These are phyloP conservation scores for human (Homo sapiens) DNA, from an alignment of 2,113 vertebrate genomes.

Conservation along the genomic window DNA sequence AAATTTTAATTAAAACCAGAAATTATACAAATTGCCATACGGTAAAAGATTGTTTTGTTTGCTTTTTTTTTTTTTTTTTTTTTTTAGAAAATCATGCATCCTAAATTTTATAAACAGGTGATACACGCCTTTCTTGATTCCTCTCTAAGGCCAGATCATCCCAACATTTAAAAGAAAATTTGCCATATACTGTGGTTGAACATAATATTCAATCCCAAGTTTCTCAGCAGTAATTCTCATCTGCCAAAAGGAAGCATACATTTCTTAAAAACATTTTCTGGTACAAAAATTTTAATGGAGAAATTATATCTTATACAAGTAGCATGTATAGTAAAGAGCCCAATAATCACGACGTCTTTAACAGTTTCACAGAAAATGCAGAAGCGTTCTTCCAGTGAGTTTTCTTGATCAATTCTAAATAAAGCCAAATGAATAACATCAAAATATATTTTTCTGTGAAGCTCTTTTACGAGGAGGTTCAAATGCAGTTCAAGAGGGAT, in stretches of 20 bases:
- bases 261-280: constrained; percentile 46
- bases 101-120: constrained; percentile 4
- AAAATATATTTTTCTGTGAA: constrained; percentile 45
- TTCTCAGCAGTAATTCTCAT: constrained; percentile 3
- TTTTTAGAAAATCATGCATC: background rate
- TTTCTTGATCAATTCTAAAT: constrained; percentile 56
- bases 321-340: background rate
- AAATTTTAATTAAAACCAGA: constrained; percentile 41
- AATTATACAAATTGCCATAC: background rate
- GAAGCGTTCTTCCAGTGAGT: constrained; percentile 36
- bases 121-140: background rate
- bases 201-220: background rate
- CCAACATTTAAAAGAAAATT: constrained; percentile 1
- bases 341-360: constrained; percentile 14
- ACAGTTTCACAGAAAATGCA: constrained; percentile 47
- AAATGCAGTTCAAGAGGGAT: constrained; percentile 40
- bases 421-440: constrained; percentile 42
- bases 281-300: constrained; percentile 28
- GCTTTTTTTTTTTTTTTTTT: background rate
- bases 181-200: background rate
- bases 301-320: constrained; percentile 48
- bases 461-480: background rate
- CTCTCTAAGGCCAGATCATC: background rate
- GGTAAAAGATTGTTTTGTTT: background rate
- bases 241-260: constrained; percentile 16